A percentile compares a stretch with the other conserved stretches of the same genome.
Conservation (phyloP, 2,888 invertebrate species). For the Drosophila prostipennis region DNA sequence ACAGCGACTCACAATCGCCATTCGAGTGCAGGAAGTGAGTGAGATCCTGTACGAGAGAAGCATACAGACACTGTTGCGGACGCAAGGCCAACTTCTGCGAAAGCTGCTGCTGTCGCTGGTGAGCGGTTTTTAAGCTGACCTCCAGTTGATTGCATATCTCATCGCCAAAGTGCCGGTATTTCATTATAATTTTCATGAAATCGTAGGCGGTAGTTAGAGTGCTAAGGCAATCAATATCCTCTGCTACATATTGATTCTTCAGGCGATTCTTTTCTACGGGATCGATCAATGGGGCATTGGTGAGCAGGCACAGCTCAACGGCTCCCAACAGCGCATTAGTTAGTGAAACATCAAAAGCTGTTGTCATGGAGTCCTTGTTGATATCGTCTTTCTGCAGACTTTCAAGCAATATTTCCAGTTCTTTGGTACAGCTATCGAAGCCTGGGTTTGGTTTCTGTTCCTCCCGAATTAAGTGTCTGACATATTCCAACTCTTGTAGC, state of each 20-base stretch:
- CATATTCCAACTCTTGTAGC: slow-evolving; percentile 74
- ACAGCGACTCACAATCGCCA: slow-evolving; percentile 74
- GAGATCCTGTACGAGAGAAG: slow-evolving; percentile 79
- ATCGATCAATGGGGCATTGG: slow-evolving; percentile 90
- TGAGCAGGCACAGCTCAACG: slow-evolving; percentile 86
- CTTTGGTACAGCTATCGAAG: slow-evolving; percentile 42
- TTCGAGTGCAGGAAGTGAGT: slow-evolving; percentile 82
- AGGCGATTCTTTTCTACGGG: slow-evolving; percentile 91
- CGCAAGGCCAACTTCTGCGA: slow-evolving; percentile 82
- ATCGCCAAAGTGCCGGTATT: slow-evolving; percentile 81
- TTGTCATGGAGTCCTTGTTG: slow-evolving; percentile 37
- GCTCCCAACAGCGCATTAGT: slow-evolving; percentile 84
- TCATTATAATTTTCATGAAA: slow-evolving; percentile 81
- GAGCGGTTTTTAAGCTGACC: slow-evolving; percentile 51
- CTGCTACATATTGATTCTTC: slow-evolving; percentile 88
- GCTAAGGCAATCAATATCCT: slow-evolving; percentile 88
- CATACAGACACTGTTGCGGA: slow-evolving; percentile 80
- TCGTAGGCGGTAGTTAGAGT: slow-evolving; percentile 86
- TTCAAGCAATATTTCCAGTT: slow-evolving; percentile 55
- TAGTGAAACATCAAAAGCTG: slow-evolving; percentile 58
- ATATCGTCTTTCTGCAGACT: slow-evolving; percentile 22
- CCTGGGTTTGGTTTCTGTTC: slow-evolving; percentile 33
- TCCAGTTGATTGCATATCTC: slow-evolving; percentile 73
- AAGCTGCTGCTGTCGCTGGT: slow-evolving; percentile 70
- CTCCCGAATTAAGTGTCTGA: slow-evolving; percentile 39